phyloP scores from a whole-genome alignment of 2,797 vertebrate species.

The Botia kubotai region DNA sequence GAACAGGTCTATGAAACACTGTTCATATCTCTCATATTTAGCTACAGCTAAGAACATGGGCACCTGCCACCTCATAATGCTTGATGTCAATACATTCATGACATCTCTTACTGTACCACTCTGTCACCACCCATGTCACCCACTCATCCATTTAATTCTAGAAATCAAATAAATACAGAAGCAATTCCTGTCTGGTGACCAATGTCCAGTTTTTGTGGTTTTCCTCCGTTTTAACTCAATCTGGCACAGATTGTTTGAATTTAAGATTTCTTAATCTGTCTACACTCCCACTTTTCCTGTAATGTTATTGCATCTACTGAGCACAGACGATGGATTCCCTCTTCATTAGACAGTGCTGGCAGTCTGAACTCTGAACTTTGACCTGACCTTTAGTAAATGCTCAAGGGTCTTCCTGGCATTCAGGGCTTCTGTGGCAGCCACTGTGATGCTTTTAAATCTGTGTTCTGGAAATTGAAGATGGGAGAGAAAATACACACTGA shows the following conservation, averaged over 20 bases:
- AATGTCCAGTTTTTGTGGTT: slow-evolving; percentile 6
- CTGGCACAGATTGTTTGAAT: slow-evolving; percentile 16
- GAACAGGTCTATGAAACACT: too few species aligned
- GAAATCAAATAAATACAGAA: background rate
- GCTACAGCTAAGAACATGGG: too few species aligned
- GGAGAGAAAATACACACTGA: background rate
- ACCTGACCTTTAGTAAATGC: background rate
- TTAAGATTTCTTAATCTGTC: slow-evolving; percentile 43
- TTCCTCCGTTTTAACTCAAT: slow-evolving; percentile 6
- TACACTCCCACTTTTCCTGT: slow-evolving; percentile 25
- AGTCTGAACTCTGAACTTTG: slow-evolving; percentile 21
- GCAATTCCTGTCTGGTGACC: background rate
- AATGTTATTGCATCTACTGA: slow-evolving; percentile 36
- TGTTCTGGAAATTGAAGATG: background rate
- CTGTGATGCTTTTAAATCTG: slow-evolving; percentile 3
- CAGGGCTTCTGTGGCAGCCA: background rate
- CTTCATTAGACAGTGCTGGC: slow-evolving; percentile 24
- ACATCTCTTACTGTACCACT: too few species aligned
- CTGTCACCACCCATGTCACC: too few species aligned
- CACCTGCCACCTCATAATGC: too few species aligned
- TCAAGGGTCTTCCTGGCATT: background rate
- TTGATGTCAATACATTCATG: too few species aligned
- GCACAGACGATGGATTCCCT: slow-evolving; percentile 8
- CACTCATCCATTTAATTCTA: background rate
- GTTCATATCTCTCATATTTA: too few species aligned